phyloP scores from a whole-genome alignment of 2,888 invertebrate species.

The Plagiodera versicolora region DNA sequence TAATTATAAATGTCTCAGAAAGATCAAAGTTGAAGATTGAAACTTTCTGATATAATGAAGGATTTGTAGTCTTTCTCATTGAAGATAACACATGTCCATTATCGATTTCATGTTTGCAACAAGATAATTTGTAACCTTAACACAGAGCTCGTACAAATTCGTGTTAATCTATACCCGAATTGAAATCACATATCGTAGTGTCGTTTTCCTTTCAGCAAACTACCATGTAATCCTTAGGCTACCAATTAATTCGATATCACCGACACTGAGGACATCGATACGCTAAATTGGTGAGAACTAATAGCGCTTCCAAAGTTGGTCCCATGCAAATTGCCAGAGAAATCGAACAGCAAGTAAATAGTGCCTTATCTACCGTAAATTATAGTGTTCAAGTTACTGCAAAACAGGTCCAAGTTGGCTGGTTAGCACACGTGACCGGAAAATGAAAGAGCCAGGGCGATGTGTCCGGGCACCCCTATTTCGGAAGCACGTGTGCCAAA shows the following conservation, averaged over 20 bases:
- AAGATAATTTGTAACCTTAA: too few relatives aligned
- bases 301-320: conserved; percentile 24
- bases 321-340: conserved; percentile 26
- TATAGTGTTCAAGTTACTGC: conserved; percentile 21
- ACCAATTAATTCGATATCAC: background rate
- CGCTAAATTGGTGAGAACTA: conserved; percentile 25
- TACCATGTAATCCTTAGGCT: too few relatives aligned
- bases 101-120: too few relatives aligned
- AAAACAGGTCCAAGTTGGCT: conserved; percentile 19
- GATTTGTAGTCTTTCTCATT: too few relatives aligned
- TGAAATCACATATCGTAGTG: too few relatives aligned
- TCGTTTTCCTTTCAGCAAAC: too few relatives aligned
- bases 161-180: too few relatives aligned
- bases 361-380: conserved; percentile 27
- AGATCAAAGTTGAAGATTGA: too few relatives aligned
- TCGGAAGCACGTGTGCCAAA: conserved; percentile 24
- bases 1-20: too few relatives aligned
- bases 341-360: conserved; percentile 26
- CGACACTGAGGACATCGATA: conserved; percentile 20
- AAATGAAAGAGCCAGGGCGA: background rate
- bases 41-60: too few relatives aligned
- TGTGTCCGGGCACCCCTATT: background rate
- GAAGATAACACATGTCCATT: too few relatives aligned
- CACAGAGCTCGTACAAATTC: too few relatives aligned
- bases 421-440: conserved; percentile 19